Conservation (phyloP, 2,113 vertebrate species). For the Hippocampus barbouri region DNA sequence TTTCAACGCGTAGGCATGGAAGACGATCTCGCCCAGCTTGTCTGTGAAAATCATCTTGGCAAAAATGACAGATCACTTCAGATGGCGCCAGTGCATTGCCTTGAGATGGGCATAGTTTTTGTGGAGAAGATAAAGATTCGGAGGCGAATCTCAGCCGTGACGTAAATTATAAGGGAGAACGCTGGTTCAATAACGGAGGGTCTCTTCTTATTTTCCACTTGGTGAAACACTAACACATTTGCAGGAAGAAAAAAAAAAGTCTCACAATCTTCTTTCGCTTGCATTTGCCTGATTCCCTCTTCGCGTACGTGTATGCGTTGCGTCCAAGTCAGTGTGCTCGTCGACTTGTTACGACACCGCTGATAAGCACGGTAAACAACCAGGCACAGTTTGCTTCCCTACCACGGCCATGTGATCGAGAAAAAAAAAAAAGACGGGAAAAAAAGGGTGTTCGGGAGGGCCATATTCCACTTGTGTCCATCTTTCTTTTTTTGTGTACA, state of each 20-base stretch:
- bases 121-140: too few relatives aligned
- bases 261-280: neutral
- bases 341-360: constrained; percentile 66
- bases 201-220: too few relatives aligned
- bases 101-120: too few relatives aligned
- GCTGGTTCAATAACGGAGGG: too few relatives aligned
- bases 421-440: constrained; percentile 21
- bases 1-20: too few relatives aligned
- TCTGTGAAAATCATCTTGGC: too few relatives aligned
- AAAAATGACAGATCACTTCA: too few relatives aligned
- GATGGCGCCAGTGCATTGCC: too few relatives aligned
- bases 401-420: constrained; percentile 52
- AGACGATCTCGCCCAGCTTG: too few relatives aligned
- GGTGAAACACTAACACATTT: too few relatives aligned
- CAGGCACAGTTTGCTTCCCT: constrained; percentile 55
- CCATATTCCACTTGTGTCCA: constrained; percentile 10
- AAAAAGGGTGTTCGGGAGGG: neutral
- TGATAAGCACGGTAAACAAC: constrained; percentile 70
- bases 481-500: constrained; percentile 5
- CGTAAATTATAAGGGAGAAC: too few relatives aligned
- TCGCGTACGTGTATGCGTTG: neutral
- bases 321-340: constrained; percentile 53
- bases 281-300: neutral
- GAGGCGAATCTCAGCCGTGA: too few relatives aligned
- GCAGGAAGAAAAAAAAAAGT: neutral